Conservation (phyloP, 1,140 invertebrate species). For the Nilaparvata lugens region DNA sequence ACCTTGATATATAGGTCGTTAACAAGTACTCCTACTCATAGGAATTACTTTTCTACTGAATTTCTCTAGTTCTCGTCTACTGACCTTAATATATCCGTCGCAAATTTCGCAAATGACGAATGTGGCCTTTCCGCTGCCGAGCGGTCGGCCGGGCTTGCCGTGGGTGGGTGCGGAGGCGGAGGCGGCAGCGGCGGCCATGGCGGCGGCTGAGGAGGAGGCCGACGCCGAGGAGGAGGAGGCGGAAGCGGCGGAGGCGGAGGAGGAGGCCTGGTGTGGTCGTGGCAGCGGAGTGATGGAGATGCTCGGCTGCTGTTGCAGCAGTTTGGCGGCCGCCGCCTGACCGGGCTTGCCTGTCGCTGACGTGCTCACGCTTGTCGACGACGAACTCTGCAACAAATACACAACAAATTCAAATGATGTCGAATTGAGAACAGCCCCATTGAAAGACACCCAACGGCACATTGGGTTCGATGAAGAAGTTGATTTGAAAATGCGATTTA, state of each 20-base stretch:
- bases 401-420: too few species aligned
- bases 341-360: not conserved
- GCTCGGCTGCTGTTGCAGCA: slow-evolving; percentile 63
- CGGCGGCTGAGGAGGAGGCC: slow-evolving; percentile 33
- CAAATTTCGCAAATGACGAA: slow-evolving; percentile 94
- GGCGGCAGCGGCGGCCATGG: slow-evolving; percentile 30
- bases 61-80: too few species aligned
- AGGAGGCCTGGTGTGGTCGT: slow-evolving; percentile 37
- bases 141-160: slow-evolving; percentile 35
- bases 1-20: too few species aligned
- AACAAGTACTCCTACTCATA: too few species aligned
- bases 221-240: slow-evolving; percentile 23
- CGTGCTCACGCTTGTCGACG: not conserved
- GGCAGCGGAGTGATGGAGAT: slow-evolving; percentile 86
- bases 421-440: too few species aligned
- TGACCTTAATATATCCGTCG: slow-evolving; percentile 83
- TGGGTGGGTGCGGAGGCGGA: slow-evolving; percentile 27
- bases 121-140: slow-evolving; percentile 50
- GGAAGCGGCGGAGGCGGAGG: slow-evolving; percentile 24
- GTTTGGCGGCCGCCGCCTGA: slow-evolving; percentile 27
- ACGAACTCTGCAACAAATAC: not conserved
- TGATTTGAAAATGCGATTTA: too few species aligned
- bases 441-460: too few species aligned
- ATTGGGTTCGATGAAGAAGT: too few species aligned
- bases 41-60: too few species aligned